Conservation (phyloP, 2,888 invertebrate genomes). For the Lathronympha strigana region DNA sequence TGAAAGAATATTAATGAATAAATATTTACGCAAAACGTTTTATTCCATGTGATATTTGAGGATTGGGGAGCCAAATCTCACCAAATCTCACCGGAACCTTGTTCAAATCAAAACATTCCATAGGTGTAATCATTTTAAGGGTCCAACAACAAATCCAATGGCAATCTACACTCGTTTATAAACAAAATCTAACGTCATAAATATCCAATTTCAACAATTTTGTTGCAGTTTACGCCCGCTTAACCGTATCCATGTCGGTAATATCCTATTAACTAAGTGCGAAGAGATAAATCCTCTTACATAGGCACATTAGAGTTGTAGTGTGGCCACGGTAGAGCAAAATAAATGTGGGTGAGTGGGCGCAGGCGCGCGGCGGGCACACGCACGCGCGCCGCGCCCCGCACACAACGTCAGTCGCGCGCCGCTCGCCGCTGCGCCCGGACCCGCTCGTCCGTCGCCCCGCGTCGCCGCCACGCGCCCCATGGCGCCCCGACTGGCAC, state of each 20-base stretch:
- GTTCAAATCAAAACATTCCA: no score
- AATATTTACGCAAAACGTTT: no score
- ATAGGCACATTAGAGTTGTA: slow-evolving; percentile 31
- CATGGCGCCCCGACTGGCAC: slow-evolving; percentile 79
- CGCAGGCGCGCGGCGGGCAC: slow-evolving; percentile 70
- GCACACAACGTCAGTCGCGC: slow-evolving; percentile 68
- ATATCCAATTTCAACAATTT: slow-evolving; percentile 18
- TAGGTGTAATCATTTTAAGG: no score
- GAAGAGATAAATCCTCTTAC: slow-evolving; percentile 4
- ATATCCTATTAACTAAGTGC: slow-evolving; percentile 20
- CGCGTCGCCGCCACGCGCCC: slow-evolving; percentile 71
- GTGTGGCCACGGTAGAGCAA: slow-evolving; percentile 57
- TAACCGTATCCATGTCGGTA: slow-evolving; percentile 7
- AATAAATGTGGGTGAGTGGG: slow-evolving; percentile 70
- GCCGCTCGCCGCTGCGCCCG: slow-evolving; percentile 68
- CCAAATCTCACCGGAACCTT: no score
- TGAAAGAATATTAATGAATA: no score
- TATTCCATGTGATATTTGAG: no score
- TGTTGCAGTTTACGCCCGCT: slow-evolving; percentile 28
- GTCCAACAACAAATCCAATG: no score
- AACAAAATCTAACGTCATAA: not conserved
- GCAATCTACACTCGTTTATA: no score
- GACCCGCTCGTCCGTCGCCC: slow-evolving; percentile 53
- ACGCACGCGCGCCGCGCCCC: slow-evolving; percentile 61
- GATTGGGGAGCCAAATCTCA: no score